phyloP scores from a whole-genome alignment of 2,113 vertebrate species.

The Helogale parvula region DNA sequence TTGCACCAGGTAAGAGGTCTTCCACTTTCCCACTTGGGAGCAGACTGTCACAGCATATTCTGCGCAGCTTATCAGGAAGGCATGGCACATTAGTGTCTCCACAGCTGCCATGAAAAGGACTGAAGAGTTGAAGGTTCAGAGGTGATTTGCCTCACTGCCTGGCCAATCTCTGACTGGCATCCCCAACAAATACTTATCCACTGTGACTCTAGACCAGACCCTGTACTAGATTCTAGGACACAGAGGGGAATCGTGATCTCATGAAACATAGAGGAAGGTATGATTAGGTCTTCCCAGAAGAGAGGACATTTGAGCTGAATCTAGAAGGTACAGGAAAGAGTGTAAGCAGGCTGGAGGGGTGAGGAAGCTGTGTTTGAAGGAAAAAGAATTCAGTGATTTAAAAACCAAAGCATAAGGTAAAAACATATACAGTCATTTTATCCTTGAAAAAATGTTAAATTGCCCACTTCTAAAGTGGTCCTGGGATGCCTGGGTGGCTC shows the following conservation, averaged over 20 bases:
- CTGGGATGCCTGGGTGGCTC: no score
- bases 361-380: background rate
- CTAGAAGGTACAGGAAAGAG: background rate
- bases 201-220: background rate
- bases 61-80: background rate
- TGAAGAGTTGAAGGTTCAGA: background rate
- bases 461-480: background rate
- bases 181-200: background rate
- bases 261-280: background rate
- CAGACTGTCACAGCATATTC: background rate
- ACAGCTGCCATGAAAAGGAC: background rate
- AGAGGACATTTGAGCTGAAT: background rate
- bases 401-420: background rate
- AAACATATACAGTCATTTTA: background rate
- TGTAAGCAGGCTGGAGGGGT: background rate
- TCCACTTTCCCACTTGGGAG: background rate
- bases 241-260: background rate
- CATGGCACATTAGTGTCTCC: background rate
- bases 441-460: background rate
- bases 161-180: background rate
- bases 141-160: background rate
- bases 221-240: background rate
- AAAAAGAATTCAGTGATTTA: background rate
- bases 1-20: conserved; percentile 92
- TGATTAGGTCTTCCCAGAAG: background rate